Percentiles rank a stretch among this genome's conserved stretches.
Conservation (phyloP, 2,888 invertebrate species). For the Dorcus hopei region DNA sequence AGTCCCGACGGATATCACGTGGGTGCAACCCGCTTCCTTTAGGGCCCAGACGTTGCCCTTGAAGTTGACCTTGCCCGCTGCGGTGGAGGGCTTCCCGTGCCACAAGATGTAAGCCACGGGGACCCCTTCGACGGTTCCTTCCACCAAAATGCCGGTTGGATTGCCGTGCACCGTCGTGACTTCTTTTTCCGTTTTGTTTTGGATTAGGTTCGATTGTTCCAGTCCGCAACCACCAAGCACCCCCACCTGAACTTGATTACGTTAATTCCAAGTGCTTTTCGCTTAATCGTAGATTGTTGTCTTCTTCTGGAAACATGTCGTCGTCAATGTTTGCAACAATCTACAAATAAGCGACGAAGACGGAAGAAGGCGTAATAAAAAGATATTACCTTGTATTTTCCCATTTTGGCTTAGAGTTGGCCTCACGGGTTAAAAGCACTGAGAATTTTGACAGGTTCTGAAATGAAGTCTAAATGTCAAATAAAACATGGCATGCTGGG, state of each 20-base stretch:
- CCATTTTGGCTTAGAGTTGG: too few species aligned
- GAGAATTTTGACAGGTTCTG: too few species aligned
- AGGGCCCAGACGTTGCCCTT: slow-evolving; percentile 96
- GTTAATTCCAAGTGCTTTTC: background rate
- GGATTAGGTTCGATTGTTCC: slow-evolving; percentile 82
- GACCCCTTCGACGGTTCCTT: slow-evolving; percentile 73
- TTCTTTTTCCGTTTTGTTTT: slow-evolving; percentile 61
- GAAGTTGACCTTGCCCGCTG: slow-evolving; percentile 89
- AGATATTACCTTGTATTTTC: too few species aligned
- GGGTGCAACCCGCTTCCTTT: slow-evolving; percentile 81
- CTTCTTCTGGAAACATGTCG: too few species aligned
- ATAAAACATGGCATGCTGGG: too few species aligned
- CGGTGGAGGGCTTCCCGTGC: slow-evolving; percentile 65
- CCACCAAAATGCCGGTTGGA: slow-evolving; percentile 73
- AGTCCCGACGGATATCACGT: slow-evolving; percentile 90
- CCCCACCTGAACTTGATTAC: slow-evolving; percentile 66
- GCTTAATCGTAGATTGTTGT: too few species aligned
- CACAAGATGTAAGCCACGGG: slow-evolving; percentile 71
- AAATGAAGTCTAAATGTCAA: too few species aligned
- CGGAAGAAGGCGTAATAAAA: too few species aligned
- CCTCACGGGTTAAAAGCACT: too few species aligned
- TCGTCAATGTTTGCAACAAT: too few species aligned
- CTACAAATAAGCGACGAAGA: too few species aligned
- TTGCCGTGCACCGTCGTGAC: slow-evolving; percentile 79
- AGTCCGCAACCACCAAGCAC: slow-evolving; percentile 97